Conservation (phyloP, 2,888 invertebrate genomes). For the Drosophila kuntzei region DNA sequence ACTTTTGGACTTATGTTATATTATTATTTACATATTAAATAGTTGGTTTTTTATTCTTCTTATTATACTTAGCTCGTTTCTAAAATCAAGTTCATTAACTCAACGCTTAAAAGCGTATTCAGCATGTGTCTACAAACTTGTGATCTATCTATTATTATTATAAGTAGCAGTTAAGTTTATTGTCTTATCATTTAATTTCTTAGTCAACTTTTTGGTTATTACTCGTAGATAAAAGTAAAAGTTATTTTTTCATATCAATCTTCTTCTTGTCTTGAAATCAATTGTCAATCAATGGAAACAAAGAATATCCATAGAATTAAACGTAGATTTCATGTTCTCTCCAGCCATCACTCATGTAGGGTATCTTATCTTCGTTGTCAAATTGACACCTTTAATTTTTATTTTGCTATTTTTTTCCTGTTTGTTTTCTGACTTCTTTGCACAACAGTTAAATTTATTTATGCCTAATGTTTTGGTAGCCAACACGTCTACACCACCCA, state of each 20-base stretch:
- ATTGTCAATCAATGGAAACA: conserved; percentile 22
- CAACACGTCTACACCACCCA: conserved; percentile 42
- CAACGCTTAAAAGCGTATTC: neutral
- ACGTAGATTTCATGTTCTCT: neutral
- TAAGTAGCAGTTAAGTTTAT: neutral
- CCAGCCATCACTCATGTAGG: conserved; percentile 23
- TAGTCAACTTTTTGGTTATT: neutral
- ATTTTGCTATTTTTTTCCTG: neutral
- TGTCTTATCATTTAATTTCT: neutral
- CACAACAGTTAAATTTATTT: conserved; percentile 72
- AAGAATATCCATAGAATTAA: neutral
- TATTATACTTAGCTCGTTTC: no score
- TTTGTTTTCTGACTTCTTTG: conserved; percentile 24
- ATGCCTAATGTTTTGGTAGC: conserved; percentile 59
- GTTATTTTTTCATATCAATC: neutral
- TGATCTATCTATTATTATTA: neutral
- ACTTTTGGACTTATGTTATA: no score
- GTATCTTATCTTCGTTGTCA: conserved; percentile 48
- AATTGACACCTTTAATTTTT: conserved; percentile 5
- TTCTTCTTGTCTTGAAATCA: neutral
- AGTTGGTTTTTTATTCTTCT: neutral
- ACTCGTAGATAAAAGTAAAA: neutral
- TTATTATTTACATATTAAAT: neutral
- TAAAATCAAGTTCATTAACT: neutral
- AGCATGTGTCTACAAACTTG: neutral